Conservation (phyloP, 2,888 invertebrate genomes). For the Drosophila demipolita region DNA sequence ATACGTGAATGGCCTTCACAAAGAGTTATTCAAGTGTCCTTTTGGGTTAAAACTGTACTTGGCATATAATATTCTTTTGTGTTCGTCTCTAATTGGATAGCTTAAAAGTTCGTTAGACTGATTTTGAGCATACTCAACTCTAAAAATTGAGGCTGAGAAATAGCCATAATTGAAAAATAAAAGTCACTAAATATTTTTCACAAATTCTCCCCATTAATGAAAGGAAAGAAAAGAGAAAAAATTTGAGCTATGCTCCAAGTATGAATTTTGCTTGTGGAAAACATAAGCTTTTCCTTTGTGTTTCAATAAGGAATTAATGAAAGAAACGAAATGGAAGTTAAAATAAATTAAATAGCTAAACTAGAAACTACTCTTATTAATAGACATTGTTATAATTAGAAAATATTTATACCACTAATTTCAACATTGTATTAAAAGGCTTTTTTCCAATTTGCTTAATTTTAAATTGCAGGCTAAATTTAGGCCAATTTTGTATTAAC, state of each 20-base stretch:
- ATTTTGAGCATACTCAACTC: not conserved
- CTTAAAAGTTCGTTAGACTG: not conserved
- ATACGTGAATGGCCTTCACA: slow-evolving; percentile 19
- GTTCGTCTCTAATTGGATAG: not conserved
- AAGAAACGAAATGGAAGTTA: not conserved
- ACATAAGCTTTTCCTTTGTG: not conserved
- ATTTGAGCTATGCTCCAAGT: not conserved
- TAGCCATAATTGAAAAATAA: not conserved
- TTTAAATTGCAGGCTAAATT: too few species aligned
- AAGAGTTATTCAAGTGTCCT: slow-evolving; percentile 32
- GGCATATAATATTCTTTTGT: not conserved
- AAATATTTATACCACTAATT: not conserved
- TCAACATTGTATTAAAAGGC: not conserved
- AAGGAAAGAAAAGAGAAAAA: not conserved
- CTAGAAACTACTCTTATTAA: not conserved
- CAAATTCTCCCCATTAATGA: not conserved
- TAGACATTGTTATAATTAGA: not conserved
- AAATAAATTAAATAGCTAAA: not conserved
- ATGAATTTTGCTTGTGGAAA: not conserved
- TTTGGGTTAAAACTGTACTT: slow-evolving; percentile 11
- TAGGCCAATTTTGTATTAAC: too few species aligned
- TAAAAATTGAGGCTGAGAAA: not conserved
- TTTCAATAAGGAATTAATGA: not conserved
- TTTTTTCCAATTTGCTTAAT: not conserved
- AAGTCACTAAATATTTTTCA: not conserved